A percentile compares a stretch with the other conserved stretches of the same genome.
These are phyloP conservation scores for Brachirus orientalis DNA, from an alignment of 2,113 vertebrate genomes.

Conservation along the genomic window DNA sequence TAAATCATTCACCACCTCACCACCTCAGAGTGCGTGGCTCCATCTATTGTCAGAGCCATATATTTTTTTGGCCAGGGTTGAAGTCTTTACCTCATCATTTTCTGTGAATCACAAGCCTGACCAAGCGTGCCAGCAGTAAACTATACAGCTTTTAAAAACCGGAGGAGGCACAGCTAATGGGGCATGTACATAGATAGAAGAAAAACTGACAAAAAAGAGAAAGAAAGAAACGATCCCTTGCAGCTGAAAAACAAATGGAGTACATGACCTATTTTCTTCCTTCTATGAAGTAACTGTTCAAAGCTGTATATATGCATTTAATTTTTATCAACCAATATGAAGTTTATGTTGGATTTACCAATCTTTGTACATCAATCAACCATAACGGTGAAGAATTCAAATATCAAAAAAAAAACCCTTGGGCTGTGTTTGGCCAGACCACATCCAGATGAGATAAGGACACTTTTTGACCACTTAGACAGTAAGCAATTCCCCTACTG, in stretches of 20 bases:
- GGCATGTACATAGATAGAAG: conserved; percentile 21
- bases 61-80: conserved; percentile 34
- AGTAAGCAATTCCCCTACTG: too few relatives aligned
- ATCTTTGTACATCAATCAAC: too few relatives aligned
- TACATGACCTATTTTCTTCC: not conserved
- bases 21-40: conserved; percentile 27
- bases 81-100: conserved; percentile 39
- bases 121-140: conserved; percentile 46
- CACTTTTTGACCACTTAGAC: too few relatives aligned
- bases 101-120: conserved; percentile 51
- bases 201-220: conserved; percentile 2
- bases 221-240: not conserved
- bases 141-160: conserved; percentile 31
- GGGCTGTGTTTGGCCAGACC: too few relatives aligned
- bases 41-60: conserved; percentile 47
- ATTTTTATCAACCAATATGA: too few relatives aligned
- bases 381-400: too few relatives aligned
- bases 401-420: too few relatives aligned
- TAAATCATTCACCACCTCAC: conserved; percentile 30
- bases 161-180: conserved; percentile 46
- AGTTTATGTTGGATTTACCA: too few relatives aligned
- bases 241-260: not conserved
- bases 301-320: not conserved
- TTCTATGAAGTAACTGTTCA: not conserved
- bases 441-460: too few relatives aligned